Conservation (phyloP, 2,113 vertebrate species). For the Sander lucioperca region DNA sequence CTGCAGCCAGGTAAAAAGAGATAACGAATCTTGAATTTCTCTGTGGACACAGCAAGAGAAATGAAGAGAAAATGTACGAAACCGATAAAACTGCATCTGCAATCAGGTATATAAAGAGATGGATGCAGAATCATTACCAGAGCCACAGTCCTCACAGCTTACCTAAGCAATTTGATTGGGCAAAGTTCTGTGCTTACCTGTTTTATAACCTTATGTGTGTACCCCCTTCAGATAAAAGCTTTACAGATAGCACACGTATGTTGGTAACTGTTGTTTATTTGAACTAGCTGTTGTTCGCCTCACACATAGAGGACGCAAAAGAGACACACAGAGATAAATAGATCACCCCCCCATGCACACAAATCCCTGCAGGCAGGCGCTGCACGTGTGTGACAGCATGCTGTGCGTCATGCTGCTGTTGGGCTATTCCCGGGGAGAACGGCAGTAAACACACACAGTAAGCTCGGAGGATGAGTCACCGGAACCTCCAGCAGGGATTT, state of each 20-base stretch:
- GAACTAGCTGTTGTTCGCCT: conserved; percentile 3
- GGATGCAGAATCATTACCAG: background rate
- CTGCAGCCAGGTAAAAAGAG: background rate
- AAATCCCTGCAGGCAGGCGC: conserved; percentile 11
- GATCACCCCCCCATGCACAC: conserved; percentile 4
- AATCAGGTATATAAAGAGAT: background rate
- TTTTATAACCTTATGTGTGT: background rate
- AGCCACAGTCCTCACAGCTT: background rate
- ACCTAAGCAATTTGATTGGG: background rate
- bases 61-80: background rate
- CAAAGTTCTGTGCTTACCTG: background rate
- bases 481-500: conserved; percentile 32
- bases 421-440: conserved; percentile 32
- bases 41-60: background rate
- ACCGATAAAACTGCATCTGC: background rate
- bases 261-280: background rate
- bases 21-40: background rate
- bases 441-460: conserved; percentile 36
- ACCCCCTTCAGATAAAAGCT: conserved; percentile 5
- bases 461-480: conserved; percentile 40
- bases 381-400: conserved; percentile 17
- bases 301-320: conserved; percentile 12
- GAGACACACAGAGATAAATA: conserved; percentile 28
- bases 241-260: background rate
- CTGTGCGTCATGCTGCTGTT: conserved; percentile 49